Percentiles rank a stretch among this genome's conserved stretches.
Evolutionary conservation across 2,888 invertebrate genomes (phyloP).

Genomic region (Pheosia gnoma): DNA sequence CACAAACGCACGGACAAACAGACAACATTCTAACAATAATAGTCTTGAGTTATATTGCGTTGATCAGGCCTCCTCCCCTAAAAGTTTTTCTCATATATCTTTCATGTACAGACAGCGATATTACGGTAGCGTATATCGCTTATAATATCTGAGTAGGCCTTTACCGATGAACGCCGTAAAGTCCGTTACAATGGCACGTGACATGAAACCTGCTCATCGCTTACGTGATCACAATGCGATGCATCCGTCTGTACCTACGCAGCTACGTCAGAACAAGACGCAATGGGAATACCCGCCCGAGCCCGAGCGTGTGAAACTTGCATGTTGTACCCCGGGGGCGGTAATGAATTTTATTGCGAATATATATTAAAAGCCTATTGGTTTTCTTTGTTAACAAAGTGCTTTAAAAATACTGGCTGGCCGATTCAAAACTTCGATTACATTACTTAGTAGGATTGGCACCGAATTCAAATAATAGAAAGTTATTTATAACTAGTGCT

Average conservation of each 20-base stretch:
- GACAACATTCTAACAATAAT: too few species aligned
- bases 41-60: too few species aligned
- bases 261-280: background rate
- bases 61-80: too few species aligned
- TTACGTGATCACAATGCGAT: background rate
- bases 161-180: background rate
- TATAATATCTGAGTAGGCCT: background rate
- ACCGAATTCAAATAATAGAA: too few species aligned
- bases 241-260: background rate
- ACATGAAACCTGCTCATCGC: background rate
- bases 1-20: too few species aligned
- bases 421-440: too few species aligned
- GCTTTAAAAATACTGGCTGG: too few species aligned
- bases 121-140: too few species aligned
- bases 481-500: too few species aligned
- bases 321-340: background rate
- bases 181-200: slow-evolving; percentile 5
- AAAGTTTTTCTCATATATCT: too few species aligned
- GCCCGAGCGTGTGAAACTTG: slow-evolving; percentile 5
- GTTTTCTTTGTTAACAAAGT: background rate
- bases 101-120: too few species aligned
- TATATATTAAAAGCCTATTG: background rate
- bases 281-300: slow-evolving; percentile 1
- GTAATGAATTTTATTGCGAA: background rate
- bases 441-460: too few species aligned